A percentile compares a stretch with the other conserved stretches of the same genome.
phyloP scores from a whole-genome alignment of 2,888 invertebrate species.

The Caenorhabditis parvicauda region DNA sequence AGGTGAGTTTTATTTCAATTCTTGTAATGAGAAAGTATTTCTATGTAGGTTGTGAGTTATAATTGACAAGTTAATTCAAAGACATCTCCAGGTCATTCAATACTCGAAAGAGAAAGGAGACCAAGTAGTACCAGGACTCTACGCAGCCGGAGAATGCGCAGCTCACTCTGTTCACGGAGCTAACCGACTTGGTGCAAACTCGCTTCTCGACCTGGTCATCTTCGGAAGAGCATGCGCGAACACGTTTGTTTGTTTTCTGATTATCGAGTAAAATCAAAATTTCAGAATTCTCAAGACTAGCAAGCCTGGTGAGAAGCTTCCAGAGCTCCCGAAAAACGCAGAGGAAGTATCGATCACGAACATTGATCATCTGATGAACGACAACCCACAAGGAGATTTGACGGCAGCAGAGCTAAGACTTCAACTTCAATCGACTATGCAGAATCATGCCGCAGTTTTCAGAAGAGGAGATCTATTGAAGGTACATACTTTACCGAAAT shows the following conservation, averaged over 20 bases:
- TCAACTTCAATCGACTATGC: constrained; percentile 94
- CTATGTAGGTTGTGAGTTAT: neutral
- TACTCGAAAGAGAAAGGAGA: constrained; percentile 53
- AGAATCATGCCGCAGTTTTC: constrained; percentile 94
- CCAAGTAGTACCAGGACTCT: constrained; percentile 79
- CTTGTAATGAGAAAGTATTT: constrained; percentile 24
- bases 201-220: constrained; percentile 92
- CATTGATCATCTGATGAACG: constrained; percentile 71
- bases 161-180: constrained; percentile 98
- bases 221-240: constrained; percentile 94
- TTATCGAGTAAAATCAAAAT: too few relatives aligned
- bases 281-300: constrained; percentile 32
- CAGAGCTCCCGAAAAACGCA: constrained; percentile 77
- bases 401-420: constrained; percentile 81
- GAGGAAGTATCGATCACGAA: constrained; percentile 90
- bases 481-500: constrained; percentile 60
- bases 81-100: constrained; percentile 14
- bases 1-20: constrained; percentile 71
- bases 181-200: constrained; percentile 96
- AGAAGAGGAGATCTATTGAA: constrained; percentile 82
- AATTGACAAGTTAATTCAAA: neutral
- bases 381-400: constrained; percentile 46
- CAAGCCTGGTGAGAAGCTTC: constrained; percentile 79
- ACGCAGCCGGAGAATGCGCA: constrained; percentile 89
- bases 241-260: constrained; percentile 20